A percentile compares a stretch with the other conserved stretches of the same genome.
phyloP scores from a whole-genome alignment of 2,797 vertebrate species.

The Xerus rutilus region DNA sequence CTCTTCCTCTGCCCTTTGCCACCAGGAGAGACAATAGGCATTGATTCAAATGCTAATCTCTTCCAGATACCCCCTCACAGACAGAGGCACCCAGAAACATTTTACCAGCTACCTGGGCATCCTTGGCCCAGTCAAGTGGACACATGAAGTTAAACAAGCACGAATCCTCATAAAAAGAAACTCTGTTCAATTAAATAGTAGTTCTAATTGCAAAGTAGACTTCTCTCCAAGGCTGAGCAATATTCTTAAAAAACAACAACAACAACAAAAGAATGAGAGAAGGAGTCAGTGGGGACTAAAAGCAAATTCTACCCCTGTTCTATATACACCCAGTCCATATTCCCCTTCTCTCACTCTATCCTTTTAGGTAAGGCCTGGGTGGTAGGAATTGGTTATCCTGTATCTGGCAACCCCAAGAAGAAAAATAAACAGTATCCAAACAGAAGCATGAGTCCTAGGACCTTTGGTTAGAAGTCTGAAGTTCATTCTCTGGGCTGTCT shows the following conservation, averaged over 20 bases:
- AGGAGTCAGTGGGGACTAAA: neutral
- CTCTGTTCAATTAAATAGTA: neutral
- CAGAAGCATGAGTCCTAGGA: neutral
- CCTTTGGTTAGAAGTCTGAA: constrained; percentile 53
- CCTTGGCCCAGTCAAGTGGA: neutral
- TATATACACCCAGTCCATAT: neutral
- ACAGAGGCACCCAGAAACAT: neutral
- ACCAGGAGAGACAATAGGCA: neutral
- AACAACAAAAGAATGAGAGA: neutral
- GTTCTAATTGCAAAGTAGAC: neutral
- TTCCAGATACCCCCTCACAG: neutral
- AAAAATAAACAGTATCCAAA: neutral
- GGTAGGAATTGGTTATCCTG: neutral
- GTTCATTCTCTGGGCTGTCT: constrained; percentile 2
- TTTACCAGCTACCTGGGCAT: neutral
- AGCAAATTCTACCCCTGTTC: neutral
- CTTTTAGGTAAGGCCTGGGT: neutral
- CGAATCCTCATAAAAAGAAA: neutral
- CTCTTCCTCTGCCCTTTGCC: neutral
- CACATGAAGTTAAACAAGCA: neutral
- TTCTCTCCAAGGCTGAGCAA: neutral
- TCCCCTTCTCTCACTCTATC: neutral
- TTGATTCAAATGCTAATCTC: neutral
- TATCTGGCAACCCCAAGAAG: neutral
- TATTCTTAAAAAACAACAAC: neutral